These are phyloP conservation scores for Ptiloglossa arizonensis DNA, from an alignment of 1,140 invertebrate genomes.

Conservation along the genomic window DNA sequence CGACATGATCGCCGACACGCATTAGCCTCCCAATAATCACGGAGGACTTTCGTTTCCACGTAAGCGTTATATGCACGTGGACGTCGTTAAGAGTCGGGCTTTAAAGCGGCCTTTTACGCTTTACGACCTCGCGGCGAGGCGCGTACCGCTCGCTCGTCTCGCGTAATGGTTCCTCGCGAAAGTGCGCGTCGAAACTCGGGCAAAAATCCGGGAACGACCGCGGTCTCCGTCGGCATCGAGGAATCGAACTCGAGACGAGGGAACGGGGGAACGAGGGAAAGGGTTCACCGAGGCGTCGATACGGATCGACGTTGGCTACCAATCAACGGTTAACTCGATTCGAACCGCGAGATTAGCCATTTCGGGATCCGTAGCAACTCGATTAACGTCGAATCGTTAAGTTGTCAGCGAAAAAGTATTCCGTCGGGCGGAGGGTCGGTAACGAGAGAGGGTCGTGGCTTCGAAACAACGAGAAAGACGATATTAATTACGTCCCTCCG, in stretches of 20 bases:
- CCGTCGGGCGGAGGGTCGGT: constrained; percentile 23
- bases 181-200: constrained; percentile 28
- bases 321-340: constrained; percentile 55
- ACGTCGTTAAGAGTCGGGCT: constrained; percentile 67
- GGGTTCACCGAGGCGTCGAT: constrained; percentile 24
- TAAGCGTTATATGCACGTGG: constrained; percentile 71
- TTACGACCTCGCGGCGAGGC: constrained; percentile 64
- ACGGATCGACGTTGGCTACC: neutral
- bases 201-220: constrained; percentile 42
- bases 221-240: too few species aligned
- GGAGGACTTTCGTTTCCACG: constrained; percentile 63
- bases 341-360: constrained; percentile 64
- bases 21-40: constrained; percentile 60
- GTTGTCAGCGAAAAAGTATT: constrained; percentile 71
- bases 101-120: constrained; percentile 72
- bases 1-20: constrained; percentile 48
- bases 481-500: constrained; percentile 79
- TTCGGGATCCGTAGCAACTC: constrained; percentile 59
- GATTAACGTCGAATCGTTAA: constrained; percentile 67
- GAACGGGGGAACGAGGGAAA: neutral
- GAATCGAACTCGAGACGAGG: too few species aligned
- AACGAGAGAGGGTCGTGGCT: constrained; percentile 61
- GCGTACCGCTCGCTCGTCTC: constrained; percentile 31
- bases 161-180: constrained; percentile 57
- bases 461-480: constrained; percentile 62